These are phyloP conservation scores for Borostomias antarcticus DNA, from an alignment of 2,797 vertebrate species.

Conservation along the genomic window DNA sequence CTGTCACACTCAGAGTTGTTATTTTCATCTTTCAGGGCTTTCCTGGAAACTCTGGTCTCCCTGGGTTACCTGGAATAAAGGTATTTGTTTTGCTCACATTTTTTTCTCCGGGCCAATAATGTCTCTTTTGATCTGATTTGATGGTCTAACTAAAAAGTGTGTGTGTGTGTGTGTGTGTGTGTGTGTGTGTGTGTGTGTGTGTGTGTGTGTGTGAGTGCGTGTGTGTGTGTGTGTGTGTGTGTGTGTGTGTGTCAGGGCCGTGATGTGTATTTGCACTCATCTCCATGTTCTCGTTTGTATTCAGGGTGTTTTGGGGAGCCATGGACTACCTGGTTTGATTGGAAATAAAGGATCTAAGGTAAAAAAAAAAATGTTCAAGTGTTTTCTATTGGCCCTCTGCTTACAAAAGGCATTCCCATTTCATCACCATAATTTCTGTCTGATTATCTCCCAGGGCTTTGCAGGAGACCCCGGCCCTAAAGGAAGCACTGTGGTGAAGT, in stretches of 20 bases:
- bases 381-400: neutral
- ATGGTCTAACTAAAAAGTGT: too few species aligned
- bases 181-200: neutral
- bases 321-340: constrained; percentile 73
- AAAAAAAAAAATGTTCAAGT: neutral
- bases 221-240: neutral
- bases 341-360: constrained; percentile 71
- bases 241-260: too few species aligned
- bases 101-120: too few species aligned
- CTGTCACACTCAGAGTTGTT: neutral
- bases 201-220: neutral
- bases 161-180: neutral
- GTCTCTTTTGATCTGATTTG: neutral
- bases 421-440: constrained; percentile 1
- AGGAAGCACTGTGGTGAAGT: constrained; percentile 39
- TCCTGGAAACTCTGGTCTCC: constrained; percentile 38
- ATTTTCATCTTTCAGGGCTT: constrained; percentile 58
- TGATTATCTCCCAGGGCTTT: constrained; percentile 60
- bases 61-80: constrained; percentile 49
- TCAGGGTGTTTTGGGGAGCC: constrained; percentile 62
- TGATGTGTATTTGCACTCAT: neutral
- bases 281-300: constrained; percentile 7
- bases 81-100: too few species aligned
- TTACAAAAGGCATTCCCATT: neutral
- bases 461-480: constrained; percentile 63